Evolutionary conservation across 1,140 invertebrate genomes (phyloP).

Genomic region (Bombus confusus): DNA sequence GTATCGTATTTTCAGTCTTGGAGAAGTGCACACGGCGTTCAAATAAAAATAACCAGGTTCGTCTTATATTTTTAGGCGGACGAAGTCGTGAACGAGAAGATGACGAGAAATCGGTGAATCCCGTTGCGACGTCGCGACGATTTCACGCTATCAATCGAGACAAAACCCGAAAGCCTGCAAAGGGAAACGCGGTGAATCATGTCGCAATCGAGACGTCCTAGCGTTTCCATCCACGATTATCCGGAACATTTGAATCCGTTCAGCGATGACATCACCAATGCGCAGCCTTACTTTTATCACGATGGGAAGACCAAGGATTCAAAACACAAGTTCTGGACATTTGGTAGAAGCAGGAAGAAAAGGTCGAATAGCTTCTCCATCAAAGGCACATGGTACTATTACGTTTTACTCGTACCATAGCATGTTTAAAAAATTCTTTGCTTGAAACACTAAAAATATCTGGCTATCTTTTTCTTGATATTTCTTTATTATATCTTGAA

Average conservation of each 20-base stretch:
- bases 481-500: background rate
- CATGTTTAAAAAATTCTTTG: background rate
- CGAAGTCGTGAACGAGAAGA: background rate
- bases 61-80: slow-evolving; percentile 30
- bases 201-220: slow-evolving; percentile 74
- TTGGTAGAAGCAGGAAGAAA: slow-evolving; percentile 76
- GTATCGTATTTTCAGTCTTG: background rate
- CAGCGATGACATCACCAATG: slow-evolving; percentile 83
- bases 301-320: slow-evolving; percentile 73
- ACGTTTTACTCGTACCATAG: background rate
- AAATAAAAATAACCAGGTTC: background rate
- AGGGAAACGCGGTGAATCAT: slow-evolving; percentile 61
- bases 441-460: background rate
- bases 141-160: slow-evolving; percentile 20
- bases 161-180: slow-evolving; percentile 23
- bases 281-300: slow-evolving; percentile 57
- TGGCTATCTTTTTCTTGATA: background rate
- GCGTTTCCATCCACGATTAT: slow-evolving; percentile 85
- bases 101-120: slow-evolving; percentile 56
- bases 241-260: slow-evolving; percentile 89
- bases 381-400: slow-evolving; percentile 76
- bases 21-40: background rate
- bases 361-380: slow-evolving; percentile 78
- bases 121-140: slow-evolving; percentile 1
- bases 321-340: slow-evolving; percentile 79